Evolutionary conservation across 2,797 vertebrate species (phyloP), one percentile per base, ranked within the genome.

Genomic region (Coluber constrictor): DNA sequence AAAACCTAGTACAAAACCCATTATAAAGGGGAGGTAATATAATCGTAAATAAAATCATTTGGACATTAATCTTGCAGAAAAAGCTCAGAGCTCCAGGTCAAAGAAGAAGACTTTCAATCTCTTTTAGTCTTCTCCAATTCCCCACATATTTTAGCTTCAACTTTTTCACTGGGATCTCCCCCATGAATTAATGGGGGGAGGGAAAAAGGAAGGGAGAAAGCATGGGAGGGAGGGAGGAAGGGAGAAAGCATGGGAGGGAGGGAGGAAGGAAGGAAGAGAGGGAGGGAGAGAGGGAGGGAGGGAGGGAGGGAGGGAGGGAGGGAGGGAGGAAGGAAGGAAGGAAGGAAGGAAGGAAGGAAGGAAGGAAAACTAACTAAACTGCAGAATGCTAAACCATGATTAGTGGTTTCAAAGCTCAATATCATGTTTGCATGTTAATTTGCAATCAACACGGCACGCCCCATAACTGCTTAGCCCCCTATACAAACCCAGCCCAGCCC

Each of bases 321-420:
- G 6, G 7, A 20, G 5, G 18, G 6, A 54, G 16, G 5, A 18
- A 16, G 18, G 18, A 6, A 23, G 20, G 15, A 23, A 23, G 43
- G 16, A 1, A 5, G 3, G 1, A 27, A 7, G 8, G 25, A 10
- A 32, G n/a, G 55, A 2, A n/a, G 2, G 83, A 0, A 54, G 3
- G 23, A 10, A n/a, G 27, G 27, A 8, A 56, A 59, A 59, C 18
- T 7, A 4, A 47, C 4, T 47, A 47, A 47, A 4, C 37, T 83
- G 20, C 37, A 83, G 74, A 37, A 83, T 25, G 37, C 37, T 83
- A 25, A 83, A 47, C 10, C 20, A 25, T 5, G 74, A 83, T 47
- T 10, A 11, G 20, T 12, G 37, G 20, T 47, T 43, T 25, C 43
- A 47, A 83, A 83, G 20, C 74, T 20, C 0, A 10, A 6, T 47